Base-by-base conservation (phyloP, 2,113 vertebrate species). In the Brachyhypopomus gauderio region DNA sequence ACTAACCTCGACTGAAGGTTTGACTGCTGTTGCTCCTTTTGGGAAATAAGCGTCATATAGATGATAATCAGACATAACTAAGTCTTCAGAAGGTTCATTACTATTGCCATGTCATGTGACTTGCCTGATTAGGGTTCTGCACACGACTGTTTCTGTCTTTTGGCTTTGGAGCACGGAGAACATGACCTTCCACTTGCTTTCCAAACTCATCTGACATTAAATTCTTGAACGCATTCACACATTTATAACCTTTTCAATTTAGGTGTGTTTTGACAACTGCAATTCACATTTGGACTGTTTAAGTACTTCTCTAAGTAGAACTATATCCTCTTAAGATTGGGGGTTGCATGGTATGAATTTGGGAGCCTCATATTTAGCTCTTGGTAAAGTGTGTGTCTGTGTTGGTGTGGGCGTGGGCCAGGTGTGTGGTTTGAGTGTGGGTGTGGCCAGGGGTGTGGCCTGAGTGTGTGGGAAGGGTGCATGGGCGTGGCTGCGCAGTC, bases 201-300 rank as follows among this genome's bases (percentile, higher is more conserved):
- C 36, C 48, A 81, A 75, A 69, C 79, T 58, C 59, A 66, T 58
- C 41, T 20, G 69, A 73, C 23, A 66, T 30, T 78, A 62, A 30
- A 45, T 6, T 73, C 45, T 20, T 25, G 36, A 73, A 70, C 0
- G 6, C 11, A 41, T 70, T 78, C 64, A 58, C 58, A 25, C 22
- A 38, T 78, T 70, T 41, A 9, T 70, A 38, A 9, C 20, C 19
- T 64, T 64, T 74, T 64, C 25, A 23, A 74, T 25, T 30, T 64
- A 73, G 23, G 38, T 38, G 38, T 66, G 9, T 83, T 62, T 64
- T 22, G 34, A 58, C 77, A 36, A 75, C 27, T 63, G 66, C 23
- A 76, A 8, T 60, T 80, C 58, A 58, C 36, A 72, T 80, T 80
- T 72, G 83, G 84, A 85, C 80, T 76, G 80, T 82, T 75, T 58